These are phyloP conservation scores for Dioctria rufipes DNA, from an alignment of 2,888 invertebrate genomes.

Conservation along the genomic window DNA sequence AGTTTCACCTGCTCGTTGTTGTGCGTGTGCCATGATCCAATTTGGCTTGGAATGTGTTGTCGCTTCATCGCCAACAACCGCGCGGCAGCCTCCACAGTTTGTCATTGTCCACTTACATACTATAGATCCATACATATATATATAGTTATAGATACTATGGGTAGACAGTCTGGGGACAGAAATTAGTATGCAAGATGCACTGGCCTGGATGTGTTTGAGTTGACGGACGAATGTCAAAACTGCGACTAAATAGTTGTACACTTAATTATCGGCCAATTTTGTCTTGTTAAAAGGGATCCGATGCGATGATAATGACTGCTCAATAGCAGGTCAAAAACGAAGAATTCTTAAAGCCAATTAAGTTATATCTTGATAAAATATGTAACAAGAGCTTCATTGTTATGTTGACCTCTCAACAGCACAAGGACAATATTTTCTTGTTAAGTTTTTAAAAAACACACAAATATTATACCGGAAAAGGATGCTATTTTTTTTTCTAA, in stretches of 20 bases:
- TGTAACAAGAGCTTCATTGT: constrained; percentile 33
- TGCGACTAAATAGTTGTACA: constrained; percentile 66
- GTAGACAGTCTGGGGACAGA: background rate
- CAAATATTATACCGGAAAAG: too few relatives aligned
- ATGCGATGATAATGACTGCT: constrained; percentile 58
- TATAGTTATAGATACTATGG: too few relatives aligned
- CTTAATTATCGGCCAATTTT: constrained; percentile 70
- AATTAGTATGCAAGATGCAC: constrained; percentile 58
- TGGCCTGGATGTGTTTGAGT: constrained; percentile 61
- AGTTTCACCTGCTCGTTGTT: constrained; percentile 23
- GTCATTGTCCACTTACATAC: background rate
- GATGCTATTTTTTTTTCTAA: too few relatives aligned
- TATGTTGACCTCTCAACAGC: background rate
- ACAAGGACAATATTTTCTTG: too few relatives aligned
- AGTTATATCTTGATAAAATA: constrained; percentile 30
- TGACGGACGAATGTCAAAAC: constrained; percentile 64
- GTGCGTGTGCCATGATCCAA: constrained; percentile 9
- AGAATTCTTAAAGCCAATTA: background rate
- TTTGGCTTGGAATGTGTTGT: constrained; percentile 4
- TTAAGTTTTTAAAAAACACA: too few relatives aligned
- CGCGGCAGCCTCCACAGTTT: background rate
- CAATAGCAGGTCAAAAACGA: background rate
- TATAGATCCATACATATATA: too few relatives aligned
- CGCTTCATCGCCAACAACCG: background rate
- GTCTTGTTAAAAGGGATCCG: constrained; percentile 61